A percentile compares a stretch with the other conserved stretches of the same genome.
phyloP scores from a whole-genome alignment of 2,888 invertebrate genomes.

The Cristatella mucedo region DNA sequence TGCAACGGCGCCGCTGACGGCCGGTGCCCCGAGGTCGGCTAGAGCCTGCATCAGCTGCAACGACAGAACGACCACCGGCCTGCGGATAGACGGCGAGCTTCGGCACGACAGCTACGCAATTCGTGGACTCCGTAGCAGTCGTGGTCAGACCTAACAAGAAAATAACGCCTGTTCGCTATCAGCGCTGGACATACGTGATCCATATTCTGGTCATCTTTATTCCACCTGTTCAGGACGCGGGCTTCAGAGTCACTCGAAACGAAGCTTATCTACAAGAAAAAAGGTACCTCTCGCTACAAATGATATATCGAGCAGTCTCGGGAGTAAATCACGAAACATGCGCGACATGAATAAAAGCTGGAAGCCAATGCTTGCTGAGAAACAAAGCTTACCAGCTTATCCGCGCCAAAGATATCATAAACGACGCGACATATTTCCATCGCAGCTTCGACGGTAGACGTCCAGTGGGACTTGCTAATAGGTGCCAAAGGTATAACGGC shows the following conservation, averaged over 20 bases:
- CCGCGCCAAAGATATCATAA: slow-evolving; percentile 82
- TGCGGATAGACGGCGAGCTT: slow-evolving; percentile 12
- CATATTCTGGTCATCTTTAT: slow-evolving; percentile 62
- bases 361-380: neutral
- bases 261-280: slow-evolving; percentile 48
- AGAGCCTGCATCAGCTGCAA: slow-evolving; percentile 62
- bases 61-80: neutral
- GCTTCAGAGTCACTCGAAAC: slow-evolving; percentile 72
- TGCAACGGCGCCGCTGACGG: slow-evolving; percentile 26
- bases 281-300: no score
- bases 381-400: slow-evolving; percentile 22
- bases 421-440: slow-evolving; percentile 90
- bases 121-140: no score
- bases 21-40: slow-evolving; percentile 60
- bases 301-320: no score
- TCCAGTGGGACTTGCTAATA: slow-evolving; percentile 84
- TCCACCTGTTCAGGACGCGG: slow-evolving; percentile 71
- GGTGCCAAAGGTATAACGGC: slow-evolving; percentile 56
- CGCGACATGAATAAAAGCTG: no score
- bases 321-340: no score
- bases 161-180: neutral
- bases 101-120: no score
- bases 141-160: no score
- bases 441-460: slow-evolving; percentile 80
- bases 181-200: slow-evolving; percentile 51